These are phyloP conservation scores for Erpornis zantholeuca DNA, from an alignment of 2,113 vertebrate genomes.

Conservation along the genomic window DNA sequence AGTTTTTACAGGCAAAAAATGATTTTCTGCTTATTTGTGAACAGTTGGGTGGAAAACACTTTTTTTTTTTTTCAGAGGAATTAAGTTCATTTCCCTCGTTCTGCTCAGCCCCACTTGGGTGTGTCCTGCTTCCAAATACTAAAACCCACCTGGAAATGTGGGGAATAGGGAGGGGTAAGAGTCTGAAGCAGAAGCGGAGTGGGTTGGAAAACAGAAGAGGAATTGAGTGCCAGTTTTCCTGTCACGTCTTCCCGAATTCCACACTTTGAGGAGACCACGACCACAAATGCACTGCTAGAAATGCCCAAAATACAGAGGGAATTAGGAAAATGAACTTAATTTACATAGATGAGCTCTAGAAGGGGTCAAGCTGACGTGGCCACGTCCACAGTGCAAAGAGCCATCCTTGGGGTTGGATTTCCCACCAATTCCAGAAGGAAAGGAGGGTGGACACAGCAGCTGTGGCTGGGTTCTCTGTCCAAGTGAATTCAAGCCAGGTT, in stretches of 20 bases:
- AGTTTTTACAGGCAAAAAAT: not conserved
- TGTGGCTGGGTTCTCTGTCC: not conserved
- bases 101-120: not conserved
- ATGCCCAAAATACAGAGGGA: not conserved
- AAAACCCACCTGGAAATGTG: not conserved
- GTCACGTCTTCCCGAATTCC: rapidly evolving
- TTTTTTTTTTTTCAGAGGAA: not conserved
- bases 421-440: not conserved
- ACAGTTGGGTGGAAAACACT: not conserved
- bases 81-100: not conserved
- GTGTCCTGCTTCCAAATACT: not conserved
- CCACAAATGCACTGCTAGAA: not conserved
- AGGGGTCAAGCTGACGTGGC: rapidly evolving
- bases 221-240: not conserved
- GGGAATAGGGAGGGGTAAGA: not conserved
- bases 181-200: rapidly evolving
- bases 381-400: not conserved
- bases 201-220: not conserved
- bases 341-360: no score
- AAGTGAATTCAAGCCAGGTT: not conserved
- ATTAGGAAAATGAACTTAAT: not conserved
- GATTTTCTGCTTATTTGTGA: not conserved
- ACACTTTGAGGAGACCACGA: not conserved
- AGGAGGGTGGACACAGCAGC: not conserved
- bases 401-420: not conserved